A percentile compares a stretch with the other conserved stretches of the same genome.
Evolutionary conservation across 2,113 vertebrate species (phyloP).

Genomic region (Drymodes brunneopygia): DNA sequence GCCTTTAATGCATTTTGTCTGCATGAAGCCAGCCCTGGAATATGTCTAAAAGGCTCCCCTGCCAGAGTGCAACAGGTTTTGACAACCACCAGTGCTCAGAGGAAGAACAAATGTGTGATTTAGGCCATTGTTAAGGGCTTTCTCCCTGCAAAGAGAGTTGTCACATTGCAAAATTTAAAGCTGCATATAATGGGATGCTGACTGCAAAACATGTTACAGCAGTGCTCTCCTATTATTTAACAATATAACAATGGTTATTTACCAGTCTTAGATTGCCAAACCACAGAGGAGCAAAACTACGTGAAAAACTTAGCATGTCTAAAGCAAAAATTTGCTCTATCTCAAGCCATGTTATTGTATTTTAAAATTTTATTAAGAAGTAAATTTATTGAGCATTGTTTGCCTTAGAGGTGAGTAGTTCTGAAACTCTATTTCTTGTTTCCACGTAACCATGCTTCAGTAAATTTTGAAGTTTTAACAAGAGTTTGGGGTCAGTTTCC

Average conservation of each 20-base stretch:
- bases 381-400: neutral
- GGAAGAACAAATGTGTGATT: slow-evolving; percentile 21
- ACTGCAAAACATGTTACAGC: neutral
- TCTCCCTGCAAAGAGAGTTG: neutral
- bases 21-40: slow-evolving; percentile 18
- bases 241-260: neutral
- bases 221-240: neutral
- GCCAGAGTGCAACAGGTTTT: slow-evolving; percentile 25
- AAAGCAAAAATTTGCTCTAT: neutral
- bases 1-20: slow-evolving; percentile 36
- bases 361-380: neutral
- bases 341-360: neutral
- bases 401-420: neutral
- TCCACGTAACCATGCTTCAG: neutral
- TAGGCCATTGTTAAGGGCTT: neutral
- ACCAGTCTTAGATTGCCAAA: neutral
- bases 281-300: neutral
- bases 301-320: neutral
- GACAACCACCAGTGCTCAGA: neutral
- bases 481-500: neutral
- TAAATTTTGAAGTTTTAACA: neutral
- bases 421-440: neutral
- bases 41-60: slow-evolving; percentile 27
- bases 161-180: neutral
- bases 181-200: neutral